phyloP scores from a whole-genome alignment of 2,797 vertebrate species.

The Sparidentex hasta region DNA sequence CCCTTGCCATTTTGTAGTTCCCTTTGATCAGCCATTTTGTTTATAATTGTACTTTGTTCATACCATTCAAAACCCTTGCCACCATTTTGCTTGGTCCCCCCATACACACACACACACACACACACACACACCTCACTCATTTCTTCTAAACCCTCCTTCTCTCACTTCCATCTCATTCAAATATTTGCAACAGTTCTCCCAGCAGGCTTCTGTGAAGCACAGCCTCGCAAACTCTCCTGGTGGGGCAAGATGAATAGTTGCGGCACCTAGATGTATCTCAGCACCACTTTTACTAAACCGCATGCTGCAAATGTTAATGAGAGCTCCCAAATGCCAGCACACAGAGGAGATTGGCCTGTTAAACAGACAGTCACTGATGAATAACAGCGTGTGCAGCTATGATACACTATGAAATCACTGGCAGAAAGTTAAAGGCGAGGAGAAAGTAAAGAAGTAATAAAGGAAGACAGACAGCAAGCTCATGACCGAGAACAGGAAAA shows the following conservation, averaged over 20 bases:
- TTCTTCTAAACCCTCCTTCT: neutral
- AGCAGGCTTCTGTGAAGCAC: slow-evolving; percentile 39
- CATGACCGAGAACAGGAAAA: slow-evolving; percentile 4
- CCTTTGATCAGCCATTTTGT: no score
- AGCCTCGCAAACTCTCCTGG: slow-evolving; percentile 34
- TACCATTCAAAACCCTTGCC: no score
- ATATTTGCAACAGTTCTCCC: slow-evolving; percentile 35
- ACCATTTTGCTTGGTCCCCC: no score
- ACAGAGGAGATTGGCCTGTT: slow-evolving; percentile 68
- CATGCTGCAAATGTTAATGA: slow-evolving; percentile 82
- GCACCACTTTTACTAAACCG: slow-evolving; percentile 74
- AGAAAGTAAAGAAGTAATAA: neutral
- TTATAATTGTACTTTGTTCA: no score
- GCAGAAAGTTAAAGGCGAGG: neutral
- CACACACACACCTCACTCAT: no score
- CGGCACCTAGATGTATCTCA: slow-evolving; percentile 46
- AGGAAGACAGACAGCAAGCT: neutral
- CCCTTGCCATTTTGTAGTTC: no score
- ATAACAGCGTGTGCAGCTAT: slow-evolving; percentile 38
- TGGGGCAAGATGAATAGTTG: slow-evolving; percentile 65
- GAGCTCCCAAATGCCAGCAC: slow-evolving; percentile 76
- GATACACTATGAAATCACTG: slow-evolving; percentile 31
- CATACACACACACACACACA: no score
- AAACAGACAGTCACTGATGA: slow-evolving; percentile 71
- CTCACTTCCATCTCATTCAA: neutral